These are phyloP conservation scores for Phenganax stokvisi DNA, from an alignment of 92 coral and sea anemone genomes.

Conservation along the genomic window DNA sequence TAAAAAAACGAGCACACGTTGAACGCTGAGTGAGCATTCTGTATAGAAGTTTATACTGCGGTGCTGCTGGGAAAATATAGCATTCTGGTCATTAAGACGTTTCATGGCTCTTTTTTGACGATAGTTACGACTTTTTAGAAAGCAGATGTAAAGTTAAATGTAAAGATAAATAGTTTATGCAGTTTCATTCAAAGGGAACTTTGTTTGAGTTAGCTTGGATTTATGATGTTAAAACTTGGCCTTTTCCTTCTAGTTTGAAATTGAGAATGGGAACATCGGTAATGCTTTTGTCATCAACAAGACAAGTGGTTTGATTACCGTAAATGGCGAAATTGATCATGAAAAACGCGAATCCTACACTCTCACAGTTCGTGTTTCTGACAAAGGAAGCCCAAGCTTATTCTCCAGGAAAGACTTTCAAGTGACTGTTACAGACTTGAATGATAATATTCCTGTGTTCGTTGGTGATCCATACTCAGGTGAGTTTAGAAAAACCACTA, in stretches of 20 bases:
- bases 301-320: slow-evolving; percentile 59
- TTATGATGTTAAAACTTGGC: too few relatives aligned
- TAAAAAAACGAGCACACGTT: too few relatives aligned
- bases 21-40: too few relatives aligned
- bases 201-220: too few relatives aligned
- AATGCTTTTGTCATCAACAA: slow-evolving; percentile 58
- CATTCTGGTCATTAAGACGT: too few relatives aligned
- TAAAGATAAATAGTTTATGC: too few relatives aligned
- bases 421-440: slow-evolving; percentile 60
- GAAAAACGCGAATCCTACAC: slow-evolving; percentile 53
- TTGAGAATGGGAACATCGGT: slow-evolving; percentile 53
- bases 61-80: too few relatives aligned
- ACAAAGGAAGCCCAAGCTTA: slow-evolving; percentile 66
- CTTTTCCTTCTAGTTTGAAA: not conserved
- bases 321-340: slow-evolving; percentile 62
- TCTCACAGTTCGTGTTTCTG: slow-evolving; percentile 67
- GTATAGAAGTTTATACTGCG: too few relatives aligned
- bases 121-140: too few relatives aligned
- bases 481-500: slow-evolving; percentile 27
- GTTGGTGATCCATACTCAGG: slow-evolving; percentile 51
- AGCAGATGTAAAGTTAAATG: too few relatives aligned
- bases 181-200: too few relatives aligned
- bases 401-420: slow-evolving; percentile 53
- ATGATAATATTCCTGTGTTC: slow-evolving; percentile 75
- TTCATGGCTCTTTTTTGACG: too few relatives aligned